Evolutionary conservation across 2,113 vertebrate species (phyloP).

Genomic region (Trichechus manatus): DNA sequence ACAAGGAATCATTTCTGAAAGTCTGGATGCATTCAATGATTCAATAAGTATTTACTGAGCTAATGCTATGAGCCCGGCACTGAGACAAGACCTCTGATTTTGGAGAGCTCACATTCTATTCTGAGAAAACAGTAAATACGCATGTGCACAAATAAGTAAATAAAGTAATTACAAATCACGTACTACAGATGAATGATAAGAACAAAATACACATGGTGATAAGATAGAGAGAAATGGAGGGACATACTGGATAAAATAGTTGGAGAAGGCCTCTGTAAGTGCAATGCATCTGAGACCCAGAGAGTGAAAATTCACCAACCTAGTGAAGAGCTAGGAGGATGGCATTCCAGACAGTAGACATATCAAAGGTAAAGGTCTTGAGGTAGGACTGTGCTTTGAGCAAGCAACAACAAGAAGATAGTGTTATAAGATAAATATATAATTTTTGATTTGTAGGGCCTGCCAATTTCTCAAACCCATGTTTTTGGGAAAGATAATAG

Average conservation of each 20-base stretch:
- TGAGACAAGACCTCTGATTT: not conserved
- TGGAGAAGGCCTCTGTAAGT: not conserved
- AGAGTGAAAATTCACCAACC: not conserved
- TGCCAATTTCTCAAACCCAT: not conserved
- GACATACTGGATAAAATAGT: not conserved
- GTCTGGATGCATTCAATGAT: not conserved
- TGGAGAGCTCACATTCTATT: not conserved
- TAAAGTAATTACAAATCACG: not conserved
- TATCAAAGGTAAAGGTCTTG: not conserved
- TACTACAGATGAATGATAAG: not conserved
- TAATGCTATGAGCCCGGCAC: not conserved
- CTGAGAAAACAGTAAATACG: not conserved
- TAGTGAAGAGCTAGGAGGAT: fast-evolving
- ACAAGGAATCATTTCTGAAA: not conserved
- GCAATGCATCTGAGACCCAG: fast-evolving
- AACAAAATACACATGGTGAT: not conserved
- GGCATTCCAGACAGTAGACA: not conserved
- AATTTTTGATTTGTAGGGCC: not conserved
- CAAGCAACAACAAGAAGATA: not conserved
- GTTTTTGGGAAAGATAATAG: not conserved
- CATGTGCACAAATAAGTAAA: not conserved
- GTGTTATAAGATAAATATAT: not conserved
- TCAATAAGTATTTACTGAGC: not conserved
- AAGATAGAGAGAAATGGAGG: not conserved
- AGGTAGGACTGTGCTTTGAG: not conserved